A percentile compares a stretch with the other conserved stretches of the same genome.
Evolutionary conservation across 2,113 vertebrate species (phyloP).

Genomic region (Boleophthalmus pectinirostris): DNA sequence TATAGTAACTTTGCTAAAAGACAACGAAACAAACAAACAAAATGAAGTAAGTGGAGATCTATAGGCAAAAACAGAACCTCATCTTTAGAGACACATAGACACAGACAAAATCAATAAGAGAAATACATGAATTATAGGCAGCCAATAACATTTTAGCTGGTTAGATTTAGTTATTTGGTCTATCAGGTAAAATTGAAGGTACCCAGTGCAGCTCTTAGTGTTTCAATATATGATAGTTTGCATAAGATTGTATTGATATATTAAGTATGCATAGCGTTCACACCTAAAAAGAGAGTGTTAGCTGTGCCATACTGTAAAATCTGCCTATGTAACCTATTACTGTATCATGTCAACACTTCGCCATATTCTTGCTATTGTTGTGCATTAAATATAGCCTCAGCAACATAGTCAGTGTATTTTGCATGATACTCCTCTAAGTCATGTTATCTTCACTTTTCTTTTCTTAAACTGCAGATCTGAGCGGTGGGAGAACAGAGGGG

Average conservation of each 20-base stretch:
- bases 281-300: slow-evolving; percentile 7
- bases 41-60: too few relatives aligned
- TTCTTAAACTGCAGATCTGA: slow-evolving; percentile 5
- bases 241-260: slow-evolving; percentile 1
- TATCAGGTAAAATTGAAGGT: neutral
- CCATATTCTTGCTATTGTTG: neutral
- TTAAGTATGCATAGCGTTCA: slow-evolving; percentile 3
- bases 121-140: neutral
- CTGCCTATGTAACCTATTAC: slow-evolving; percentile 6
- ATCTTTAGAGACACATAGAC: neutral
- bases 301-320: slow-evolving; percentile 5
- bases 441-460: neutral
- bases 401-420: neutral
- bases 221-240: neutral
- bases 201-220: neutral
- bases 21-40: too few relatives aligned
- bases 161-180: neutral
- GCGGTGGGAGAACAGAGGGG: slow-evolving; percentile 4
- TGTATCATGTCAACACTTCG: slow-evolving; percentile 1
- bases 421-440: neutral
- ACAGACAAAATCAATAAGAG: neutral
- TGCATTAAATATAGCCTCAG: neutral
- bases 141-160: neutral
- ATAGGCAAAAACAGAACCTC: too few relatives aligned
- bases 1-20: neutral